Evolutionary conservation across 2,888 invertebrate genomes (phyloP), one percentile per base, ranked within the genome.

Genomic region (Anoplius nigerrimus): DNA sequence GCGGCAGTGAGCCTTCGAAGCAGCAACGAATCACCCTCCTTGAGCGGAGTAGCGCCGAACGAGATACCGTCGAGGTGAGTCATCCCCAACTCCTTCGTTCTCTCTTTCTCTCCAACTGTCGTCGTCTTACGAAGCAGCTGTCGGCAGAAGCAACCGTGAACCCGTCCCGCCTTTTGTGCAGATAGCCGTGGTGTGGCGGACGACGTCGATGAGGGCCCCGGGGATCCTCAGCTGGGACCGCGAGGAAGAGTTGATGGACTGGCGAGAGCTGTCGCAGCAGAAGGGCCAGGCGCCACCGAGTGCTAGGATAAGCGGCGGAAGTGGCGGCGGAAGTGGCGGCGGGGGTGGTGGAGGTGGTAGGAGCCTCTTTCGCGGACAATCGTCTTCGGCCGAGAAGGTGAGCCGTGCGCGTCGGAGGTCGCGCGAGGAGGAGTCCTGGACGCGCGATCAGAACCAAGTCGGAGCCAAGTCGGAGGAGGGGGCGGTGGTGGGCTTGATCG

Each of bases 241-340:
- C 81, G 88, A 87, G 86, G 86, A 86, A 84, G 87, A 88, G 84
- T 86, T 86, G 77, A 88, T 88, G 88, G 88, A 88, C 73, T 88
- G 88, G 88, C 87, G 87, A 75, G 87, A 87, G 69, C 78, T 75
- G 62, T 76, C 78, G 54, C 74, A 78, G 54, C 74, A 78, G 57
- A 82, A 81, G 67, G 73, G 76, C 16, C 71, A 75, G 68, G 60
- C 70, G 43, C 72, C 53, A 27, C 18, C 42, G 6, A 43, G 42
- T n/a, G 24, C 22, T n/a, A 13, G 13, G 18, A 18, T n/a, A 18
- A 24, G 16, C 16, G 42, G 18, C 21, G 2, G 20, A n/a, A 18
- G 13, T 5, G 27, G 8, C 20, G 55, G 34, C 11, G 18, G 24
- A 1, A 54, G 24, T n/a, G 22, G 45, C 16, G 45, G 71, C 60